phyloP scores from a whole-genome alignment of 2,113 vertebrate species.

The Monarcha castaneiventris region DNA sequence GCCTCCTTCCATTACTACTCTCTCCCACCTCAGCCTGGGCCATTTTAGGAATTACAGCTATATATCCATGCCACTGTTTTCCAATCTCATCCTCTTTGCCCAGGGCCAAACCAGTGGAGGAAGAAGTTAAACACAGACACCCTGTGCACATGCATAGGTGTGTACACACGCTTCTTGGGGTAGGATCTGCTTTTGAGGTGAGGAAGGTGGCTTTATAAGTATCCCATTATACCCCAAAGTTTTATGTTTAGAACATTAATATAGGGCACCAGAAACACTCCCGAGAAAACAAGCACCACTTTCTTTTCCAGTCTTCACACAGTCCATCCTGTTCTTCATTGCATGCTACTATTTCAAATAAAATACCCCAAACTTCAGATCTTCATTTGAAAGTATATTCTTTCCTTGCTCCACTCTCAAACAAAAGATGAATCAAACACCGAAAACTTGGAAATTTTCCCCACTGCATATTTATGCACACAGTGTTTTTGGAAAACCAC shows the following conservation, averaged over 20 bases:
- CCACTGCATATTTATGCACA: background rate
- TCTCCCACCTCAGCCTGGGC: background rate
- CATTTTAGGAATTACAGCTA: background rate
- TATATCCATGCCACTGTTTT: background rate
- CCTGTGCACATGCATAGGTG: accelerated
- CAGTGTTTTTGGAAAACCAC: background rate
- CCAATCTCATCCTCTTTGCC: background rate
- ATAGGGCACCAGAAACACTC: background rate
- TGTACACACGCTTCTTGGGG: background rate
- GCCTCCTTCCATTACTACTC: background rate
- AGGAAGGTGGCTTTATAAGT: background rate
- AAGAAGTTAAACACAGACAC: background rate
- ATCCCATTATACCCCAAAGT: background rate
- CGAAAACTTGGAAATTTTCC: background rate
- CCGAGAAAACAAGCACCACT: background rate
- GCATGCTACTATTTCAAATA: background rate
- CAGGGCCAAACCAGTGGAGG: accelerated
- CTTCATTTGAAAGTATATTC: background rate
- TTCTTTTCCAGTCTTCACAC: background rate
- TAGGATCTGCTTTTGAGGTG: background rate
- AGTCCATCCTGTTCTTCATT: background rate
- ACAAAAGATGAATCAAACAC: background rate
- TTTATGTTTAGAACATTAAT: background rate
- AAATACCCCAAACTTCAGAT: background rate
- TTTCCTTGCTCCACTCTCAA: background rate